A percentile compares a stretch with the other conserved stretches of the same genome.
These are phyloP conservation scores for Zaprionus bogoriensis DNA, from an alignment of 2,888 invertebrate genomes.

Conservation along the genomic window DNA sequence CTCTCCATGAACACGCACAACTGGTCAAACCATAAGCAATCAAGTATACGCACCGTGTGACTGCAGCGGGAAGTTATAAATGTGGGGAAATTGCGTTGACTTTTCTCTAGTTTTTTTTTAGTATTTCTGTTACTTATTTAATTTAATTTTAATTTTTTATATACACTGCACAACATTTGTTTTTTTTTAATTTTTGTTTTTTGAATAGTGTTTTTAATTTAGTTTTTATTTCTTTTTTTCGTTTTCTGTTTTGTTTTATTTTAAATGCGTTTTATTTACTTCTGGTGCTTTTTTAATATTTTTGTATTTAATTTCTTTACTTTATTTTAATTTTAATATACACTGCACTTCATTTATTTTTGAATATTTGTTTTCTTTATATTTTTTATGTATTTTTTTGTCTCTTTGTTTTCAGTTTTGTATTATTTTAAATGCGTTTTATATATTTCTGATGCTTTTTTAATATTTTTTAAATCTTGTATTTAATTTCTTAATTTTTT, in stretches of 20 bases:
- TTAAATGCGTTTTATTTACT: too few relatives aligned
- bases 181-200: too few relatives aligned
- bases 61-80: conserved; percentile 34
- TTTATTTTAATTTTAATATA: too few relatives aligned
- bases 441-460: conserved; percentile 1
- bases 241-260: too few relatives aligned
- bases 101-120: too few relatives aligned
- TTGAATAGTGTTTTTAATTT: too few relatives aligned
- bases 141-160: not conserved
- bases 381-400: not conserved
- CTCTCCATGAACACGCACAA: conserved; percentile 1
- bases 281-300: too few relatives aligned
- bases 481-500: not conserved
- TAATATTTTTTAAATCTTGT: conserved; percentile 7
- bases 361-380: not conserved
- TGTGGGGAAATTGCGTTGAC: too few relatives aligned
- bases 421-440: not conserved
- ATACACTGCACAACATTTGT: too few relatives aligned
- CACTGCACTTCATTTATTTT: not conserved
- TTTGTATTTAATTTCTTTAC: too few relatives aligned
- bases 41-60: conserved; percentile 48
- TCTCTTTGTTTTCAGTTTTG: not conserved
- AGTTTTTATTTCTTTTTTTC: too few relatives aligned
- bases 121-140: not conserved
- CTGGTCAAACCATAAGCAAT: not conserved